Evolutionary conservation across 2,888 invertebrate species (phyloP).

Genomic region (Spialia ferax): DNA sequence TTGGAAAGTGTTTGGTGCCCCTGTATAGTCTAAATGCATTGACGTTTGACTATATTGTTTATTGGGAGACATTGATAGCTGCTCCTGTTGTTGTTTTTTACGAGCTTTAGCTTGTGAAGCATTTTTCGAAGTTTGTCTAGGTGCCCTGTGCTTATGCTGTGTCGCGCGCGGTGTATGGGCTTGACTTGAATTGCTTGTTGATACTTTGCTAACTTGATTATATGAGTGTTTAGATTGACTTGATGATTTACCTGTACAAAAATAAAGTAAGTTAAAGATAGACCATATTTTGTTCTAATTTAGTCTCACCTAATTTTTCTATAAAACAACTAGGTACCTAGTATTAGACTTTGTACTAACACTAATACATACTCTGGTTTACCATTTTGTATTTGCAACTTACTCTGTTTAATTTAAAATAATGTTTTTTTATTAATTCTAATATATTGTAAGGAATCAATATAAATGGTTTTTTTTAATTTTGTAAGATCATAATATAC

Average conservation of each 20-base stretch:
- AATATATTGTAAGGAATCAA: too few species aligned
- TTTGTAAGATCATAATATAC: too few species aligned
- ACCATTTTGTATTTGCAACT: too few species aligned
- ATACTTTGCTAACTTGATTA: conserved; percentile 84
- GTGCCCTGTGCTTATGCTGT: conserved; percentile 66
- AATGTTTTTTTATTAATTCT: too few species aligned
- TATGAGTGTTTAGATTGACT: conserved; percentile 83
- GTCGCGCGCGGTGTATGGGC: conserved; percentile 57
- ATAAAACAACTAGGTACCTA: too few species aligned
- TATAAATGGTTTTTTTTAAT: too few species aligned
- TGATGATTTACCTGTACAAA: conserved; percentile 74
- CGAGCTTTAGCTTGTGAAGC: conserved; percentile 57
- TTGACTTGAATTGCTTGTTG: conserved; percentile 81
- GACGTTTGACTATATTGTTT: conserved; percentile 66
- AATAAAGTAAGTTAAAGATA: background rate
- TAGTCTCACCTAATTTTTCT: too few species aligned
- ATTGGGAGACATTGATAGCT: conserved; percentile 58
- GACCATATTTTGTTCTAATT: too few species aligned
- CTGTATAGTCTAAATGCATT: conserved; percentile 68
- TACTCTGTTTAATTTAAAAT: too few species aligned
- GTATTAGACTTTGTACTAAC: too few species aligned
- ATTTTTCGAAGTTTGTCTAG: conserved; percentile 53
- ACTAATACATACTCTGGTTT: too few species aligned
- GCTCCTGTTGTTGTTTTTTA: conserved; percentile 67
- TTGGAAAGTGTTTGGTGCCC: conserved; percentile 78